A percentile compares a stretch with the other conserved stretches of the same genome.
Conservation (phyloP, 1,140 invertebrate species). For the Hermetia illucens region DNA sequence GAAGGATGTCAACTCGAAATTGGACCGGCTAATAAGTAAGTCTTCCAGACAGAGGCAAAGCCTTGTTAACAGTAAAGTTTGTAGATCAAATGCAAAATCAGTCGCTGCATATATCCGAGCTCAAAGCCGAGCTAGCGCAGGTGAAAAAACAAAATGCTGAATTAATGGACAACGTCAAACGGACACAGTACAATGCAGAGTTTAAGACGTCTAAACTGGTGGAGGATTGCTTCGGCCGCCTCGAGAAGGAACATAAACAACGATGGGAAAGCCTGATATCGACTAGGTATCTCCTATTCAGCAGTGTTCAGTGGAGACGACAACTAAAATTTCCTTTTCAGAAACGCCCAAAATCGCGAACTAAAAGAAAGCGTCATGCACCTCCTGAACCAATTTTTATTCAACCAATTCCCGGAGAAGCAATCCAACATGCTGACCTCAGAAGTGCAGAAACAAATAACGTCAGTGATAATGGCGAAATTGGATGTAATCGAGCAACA, state of each 20-base stretch:
- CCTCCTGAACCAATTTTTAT: slow-evolving; percentile 28
- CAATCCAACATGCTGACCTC: slow-evolving; percentile 30
- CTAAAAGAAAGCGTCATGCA: slow-evolving; percentile 32
- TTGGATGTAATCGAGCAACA: slow-evolving; percentile 52
- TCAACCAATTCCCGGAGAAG: slow-evolving; percentile 31
- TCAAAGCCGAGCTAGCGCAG: slow-evolving; percentile 18
- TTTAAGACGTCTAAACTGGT: slow-evolving; percentile 26
- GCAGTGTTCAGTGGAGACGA: neutral
- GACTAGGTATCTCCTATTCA: too few species aligned
- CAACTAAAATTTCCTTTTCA: slow-evolving; percentile 5
- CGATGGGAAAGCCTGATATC: too few species aligned
- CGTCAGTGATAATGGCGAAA: slow-evolving; percentile 36
- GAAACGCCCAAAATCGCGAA: slow-evolving; percentile 29
- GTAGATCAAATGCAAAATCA: slow-evolving; percentile 19
- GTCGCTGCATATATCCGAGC: slow-evolving; percentile 18
- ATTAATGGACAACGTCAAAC: slow-evolving; percentile 18
- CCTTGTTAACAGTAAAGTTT: neutral
- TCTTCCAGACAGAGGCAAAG: slow-evolving; percentile 2
- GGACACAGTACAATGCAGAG: slow-evolving; percentile 25
- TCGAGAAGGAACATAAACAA: slow-evolving; percentile 31
- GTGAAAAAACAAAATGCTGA: slow-evolving; percentile 13
- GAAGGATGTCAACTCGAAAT: slow-evolving; percentile 14
- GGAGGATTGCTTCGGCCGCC: slow-evolving; percentile 27
- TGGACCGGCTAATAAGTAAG: slow-evolving; percentile 20
- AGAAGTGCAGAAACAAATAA: slow-evolving; percentile 34